Base-by-base conservation (phyloP, 2,888 invertebrate species). In the Sabatieria punctata region DNA sequence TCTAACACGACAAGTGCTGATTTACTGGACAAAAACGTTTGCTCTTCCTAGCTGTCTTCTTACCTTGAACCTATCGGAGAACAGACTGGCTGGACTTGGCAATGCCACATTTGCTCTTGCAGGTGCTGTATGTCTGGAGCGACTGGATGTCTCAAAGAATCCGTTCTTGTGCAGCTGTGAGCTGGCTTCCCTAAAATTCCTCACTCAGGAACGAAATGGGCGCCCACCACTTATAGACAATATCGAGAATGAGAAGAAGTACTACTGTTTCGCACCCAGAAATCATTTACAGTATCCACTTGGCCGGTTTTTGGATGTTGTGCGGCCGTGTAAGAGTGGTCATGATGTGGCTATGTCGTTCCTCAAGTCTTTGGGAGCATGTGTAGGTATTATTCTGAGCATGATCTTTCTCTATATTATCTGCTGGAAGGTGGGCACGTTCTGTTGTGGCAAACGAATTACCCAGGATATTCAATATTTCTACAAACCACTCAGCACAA, bases 91-190 rank as follows among this genome's bases (percentile, higher is more conserved):
- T 6, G 4, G 13, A 3, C 40, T 45, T 4, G 15, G 22, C 8
- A 18, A 37, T 3, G 19, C 27, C 22, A 2, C 36, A 3, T 2
- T 6, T 15, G 3, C 4, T 6, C n/a, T 36, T 4, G 2, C 22
- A 18, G 15, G 25, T 15, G 2, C 24, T 13, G 36, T 49, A 6
- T 51, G 45, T 36, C 52, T 60, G 15, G 49, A 54, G 51, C 55
- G 58, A 42, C 49, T 60, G 27, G 54, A 57, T 36, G 35, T 60
- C 13, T 53, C 55, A 42, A 49, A 45, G 21, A 60, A 60, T 47
- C 60, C 60, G 13, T 50, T 59, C 22, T 46, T 53, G 13, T 61
- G 61, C 45, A 57, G 59, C 44, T 61, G 61, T 47, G 51, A 53
- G 22, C 51, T 60, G 4, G 51, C 51, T 38, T 50, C 51, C 13